Evolutionary conservation across 1,140 invertebrate species (phyloP).

Genomic region (Diorhabda sublineata): DNA sequence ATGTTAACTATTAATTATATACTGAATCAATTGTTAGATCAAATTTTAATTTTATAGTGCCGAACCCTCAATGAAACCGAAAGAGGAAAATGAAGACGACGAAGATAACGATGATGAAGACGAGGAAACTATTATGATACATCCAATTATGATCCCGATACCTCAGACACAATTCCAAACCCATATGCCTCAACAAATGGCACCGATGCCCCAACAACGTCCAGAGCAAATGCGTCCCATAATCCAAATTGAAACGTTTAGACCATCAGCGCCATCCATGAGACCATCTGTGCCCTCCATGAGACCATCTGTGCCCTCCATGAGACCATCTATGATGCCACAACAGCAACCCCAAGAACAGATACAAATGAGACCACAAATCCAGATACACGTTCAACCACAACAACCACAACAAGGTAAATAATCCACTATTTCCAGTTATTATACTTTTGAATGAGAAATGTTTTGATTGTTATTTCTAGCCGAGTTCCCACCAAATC

Average conservation of each 20-base stretch:
- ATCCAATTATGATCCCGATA: conserved; percentile 45
- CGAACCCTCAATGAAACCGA: conserved; percentile 26
- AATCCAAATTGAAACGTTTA: conserved; percentile 41
- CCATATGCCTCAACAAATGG: conserved; percentile 41
- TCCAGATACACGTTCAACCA: conserved; percentile 10
- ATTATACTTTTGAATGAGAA: no score
- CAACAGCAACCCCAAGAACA: conserved; percentile 4
- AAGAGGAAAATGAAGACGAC: conserved; percentile 32
- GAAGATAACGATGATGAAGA: conserved; percentile 33
- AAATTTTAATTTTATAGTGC: conserved; percentile 20
- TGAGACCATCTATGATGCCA: not conserved
- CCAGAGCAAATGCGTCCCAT: conserved; percentile 25
- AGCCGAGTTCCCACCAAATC: conserved; percentile 35
- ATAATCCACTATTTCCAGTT: not conserved
- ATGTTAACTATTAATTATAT: conserved; percentile 16
- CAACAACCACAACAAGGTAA: conserved; percentile 26
- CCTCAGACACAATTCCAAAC: conserved; percentile 39
- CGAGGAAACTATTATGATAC: conserved; percentile 47
- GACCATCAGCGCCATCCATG: conserved; percentile 40
- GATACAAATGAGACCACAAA: conserved; percentile 19
- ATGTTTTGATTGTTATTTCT: conserved; percentile 6
- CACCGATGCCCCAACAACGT: conserved; percentile 21
- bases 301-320: conserved; percentile 16
- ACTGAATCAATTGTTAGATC: no score
- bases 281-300: conserved; percentile 19